Base-by-base conservation (phyloP, 1,140 invertebrate genomes). In the Aphelinus certus region DNA sequence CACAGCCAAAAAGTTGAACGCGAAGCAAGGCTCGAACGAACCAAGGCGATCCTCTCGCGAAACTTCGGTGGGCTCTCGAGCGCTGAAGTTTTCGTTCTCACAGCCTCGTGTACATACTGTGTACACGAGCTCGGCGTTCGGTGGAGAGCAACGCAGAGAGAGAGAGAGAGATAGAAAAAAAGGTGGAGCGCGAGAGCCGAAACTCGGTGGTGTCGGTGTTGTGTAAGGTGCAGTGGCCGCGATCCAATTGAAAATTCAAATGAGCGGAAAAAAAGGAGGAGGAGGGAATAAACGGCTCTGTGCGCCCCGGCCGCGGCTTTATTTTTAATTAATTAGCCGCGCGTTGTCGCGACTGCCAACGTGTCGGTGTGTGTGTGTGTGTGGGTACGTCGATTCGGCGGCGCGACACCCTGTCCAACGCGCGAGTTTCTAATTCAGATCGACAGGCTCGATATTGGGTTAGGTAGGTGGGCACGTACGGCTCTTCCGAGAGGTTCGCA, bases 391-490 rank as follows among this genome's bases (percentile, higher is more conserved):
- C 26, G 26, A 26, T 26, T 26, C 43, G n/a, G 57, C 57, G 42
- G 5, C 26, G 5, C 58, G 2, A 43, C 58, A 43, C 45, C n/a
- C 61, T n/a, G 45, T 55, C 70, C 26, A 65, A 72, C 62, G 61
- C 63, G 53, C 56, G 53, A 66, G 45, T 73, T 73, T 73, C 56
- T 51, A 73, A 73, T 66, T 66, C 55, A 73, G 71, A 73, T 73
- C 71, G 56, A 66, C 62, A 73, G 53, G 55, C 66, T 6, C 56
- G 71, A 73, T 72, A 65, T 60, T 64, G 58, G 26, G 10, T 45
- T 43, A 42, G 7, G 46, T 9, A 7, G 7, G 3, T 43, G n/a
- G 48, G 43, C 61, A 49, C 53, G 53, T 46, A 61, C 53, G 10
- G 9, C 69, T 70, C 68, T 65, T 57, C 70, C 70, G 49, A 72